A percentile compares a stretch with the other conserved stretches of the same genome.
Evolutionary conservation across 2,888 invertebrate species (phyloP).

Genomic region (Latrodectus hesperus): DNA sequence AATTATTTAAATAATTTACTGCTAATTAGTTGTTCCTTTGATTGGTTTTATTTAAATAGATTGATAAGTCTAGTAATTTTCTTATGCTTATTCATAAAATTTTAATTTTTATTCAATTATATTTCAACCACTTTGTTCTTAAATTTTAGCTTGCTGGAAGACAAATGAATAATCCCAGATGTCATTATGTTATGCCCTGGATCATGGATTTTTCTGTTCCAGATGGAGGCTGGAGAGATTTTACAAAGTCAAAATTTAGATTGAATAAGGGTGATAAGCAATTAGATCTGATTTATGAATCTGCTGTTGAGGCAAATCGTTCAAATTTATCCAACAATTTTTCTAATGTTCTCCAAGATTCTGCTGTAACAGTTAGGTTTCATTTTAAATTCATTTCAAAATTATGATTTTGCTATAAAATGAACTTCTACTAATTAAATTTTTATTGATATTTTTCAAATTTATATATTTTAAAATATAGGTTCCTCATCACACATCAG

Average conservation of each 20-base stretch:
- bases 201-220: conserved; percentile 92
- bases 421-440: not conserved
- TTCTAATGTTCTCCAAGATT: conserved; percentile 51
- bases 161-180: conserved; percentile 87
- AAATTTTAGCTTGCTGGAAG: conserved; percentile 83
- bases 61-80: no score
- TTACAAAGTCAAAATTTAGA: conserved; percentile 95
- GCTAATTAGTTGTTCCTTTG: no score
- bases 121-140: no score
- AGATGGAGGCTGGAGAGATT: conserved; percentile 90
- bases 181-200: conserved; percentile 98
- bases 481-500: conserved; percentile 95
- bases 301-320: conserved; percentile 67
- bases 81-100: no score
- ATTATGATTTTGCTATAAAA: no score
- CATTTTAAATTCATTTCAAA: not conserved
- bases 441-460: not conserved
- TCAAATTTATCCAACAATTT: conserved; percentile 44
- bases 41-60: no score
- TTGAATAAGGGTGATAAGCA: conserved; percentile 97
- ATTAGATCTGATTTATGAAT: conserved; percentile 90
- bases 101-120: no score
- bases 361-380: conserved; percentile 50
- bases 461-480: conserved; percentile 73
- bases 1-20: no score